Percentiles rank a stretch among this genome's conserved stretches.
These are phyloP conservation scores for Apotomis capreana DNA, from an alignment of 2,888 invertebrate genomes.

Conservation along the genomic window DNA sequence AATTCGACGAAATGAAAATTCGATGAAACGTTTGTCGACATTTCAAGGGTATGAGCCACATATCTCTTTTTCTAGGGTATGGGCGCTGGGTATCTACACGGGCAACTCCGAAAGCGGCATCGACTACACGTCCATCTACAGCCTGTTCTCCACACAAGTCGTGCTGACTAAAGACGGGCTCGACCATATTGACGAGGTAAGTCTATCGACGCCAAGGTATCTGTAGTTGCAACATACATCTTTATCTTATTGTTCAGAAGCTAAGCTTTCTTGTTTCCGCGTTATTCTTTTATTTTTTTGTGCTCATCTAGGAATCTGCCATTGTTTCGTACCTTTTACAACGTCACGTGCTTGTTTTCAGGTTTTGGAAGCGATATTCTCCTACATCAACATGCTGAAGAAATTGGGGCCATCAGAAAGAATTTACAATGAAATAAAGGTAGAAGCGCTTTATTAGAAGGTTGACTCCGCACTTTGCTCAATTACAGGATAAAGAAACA, in stretches of 20 bases:
- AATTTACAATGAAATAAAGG: slow-evolving; percentile 87
- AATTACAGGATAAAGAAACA: too few relatives aligned
- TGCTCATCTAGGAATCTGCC: background rate
- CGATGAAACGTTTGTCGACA: too few relatives aligned
- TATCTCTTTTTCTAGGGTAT: slow-evolving; percentile 78
- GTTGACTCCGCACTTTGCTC: background rate
- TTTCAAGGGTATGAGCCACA: too few relatives aligned
- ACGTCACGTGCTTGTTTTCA: slow-evolving; percentile 57
- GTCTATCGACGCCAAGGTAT: background rate
- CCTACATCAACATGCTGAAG: slow-evolving; percentile 89
- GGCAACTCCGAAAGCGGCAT: slow-evolving; percentile 90
- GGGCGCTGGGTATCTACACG: slow-evolving; percentile 88
- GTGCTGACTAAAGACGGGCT: slow-evolving; percentile 91
- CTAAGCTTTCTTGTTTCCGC: too few relatives aligned
- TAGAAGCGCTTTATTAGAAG: slow-evolving; percentile 44
- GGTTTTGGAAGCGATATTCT: slow-evolving; percentile 90
- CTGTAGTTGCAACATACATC: too few relatives aligned
- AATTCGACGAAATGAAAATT: too few relatives aligned
- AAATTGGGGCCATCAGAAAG: slow-evolving; percentile 86
- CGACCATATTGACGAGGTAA: slow-evolving; percentile 85
- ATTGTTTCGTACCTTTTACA: background rate
- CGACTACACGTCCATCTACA: slow-evolving; percentile 91
- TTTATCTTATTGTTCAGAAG: too few relatives aligned
- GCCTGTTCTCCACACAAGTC: slow-evolving; percentile 88
- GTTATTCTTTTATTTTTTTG: too few relatives aligned